Base-by-base conservation (phyloP, 2,113 vertebrate species). In the Thunnus thynnus region DNA sequence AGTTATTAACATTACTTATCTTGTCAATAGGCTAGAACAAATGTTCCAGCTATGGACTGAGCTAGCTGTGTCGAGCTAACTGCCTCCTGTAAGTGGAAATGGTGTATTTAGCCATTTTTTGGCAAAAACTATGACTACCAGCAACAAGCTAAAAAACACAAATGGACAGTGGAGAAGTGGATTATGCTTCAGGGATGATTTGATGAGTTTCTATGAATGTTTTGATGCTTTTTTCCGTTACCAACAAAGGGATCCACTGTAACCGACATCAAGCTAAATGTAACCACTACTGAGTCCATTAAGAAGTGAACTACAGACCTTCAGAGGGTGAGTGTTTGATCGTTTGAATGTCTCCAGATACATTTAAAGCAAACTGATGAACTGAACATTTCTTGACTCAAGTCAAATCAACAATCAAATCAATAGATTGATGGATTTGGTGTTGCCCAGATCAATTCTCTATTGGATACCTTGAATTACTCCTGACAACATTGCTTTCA, bases 391-490 rank as follows among this genome's bases (percentile, higher is more conserved):
- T 27, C 20, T 22, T 27, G 7, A 32, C 56, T 48, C 36, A 30
- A 27, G 47, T 47, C 51, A 52, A 27, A 64, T n/a, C 27, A 73
- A 22, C 55, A 70, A 50, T 62, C 10, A 48, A 48, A 44, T 72
- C 48, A n/a, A 41, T 41, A 41, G 7, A 41, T 41, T 41, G 6
- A 41, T 41, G 36, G 36, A 41, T 41, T 41, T 41, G 36, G 36
- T 41, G 36, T 30, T 30, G 27, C 27, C 2, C 27, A 30, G 4
- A 30, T 30, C 4, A 4, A 9, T 41, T 41, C 36, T 9, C 36
- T 41, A 9, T 41, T 41, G 36, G 7, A 41, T 41, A 41, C 36
- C 9, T 41, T 41, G 36, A 41, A 41, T 41, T 41, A 41, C 36
- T 41, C 36, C 36, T 41, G 7, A 41, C 36, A 41, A 41, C 8